phyloP scores from a whole-genome alignment of 2,888 invertebrate species.

The Drosophila paramelanica region DNA sequence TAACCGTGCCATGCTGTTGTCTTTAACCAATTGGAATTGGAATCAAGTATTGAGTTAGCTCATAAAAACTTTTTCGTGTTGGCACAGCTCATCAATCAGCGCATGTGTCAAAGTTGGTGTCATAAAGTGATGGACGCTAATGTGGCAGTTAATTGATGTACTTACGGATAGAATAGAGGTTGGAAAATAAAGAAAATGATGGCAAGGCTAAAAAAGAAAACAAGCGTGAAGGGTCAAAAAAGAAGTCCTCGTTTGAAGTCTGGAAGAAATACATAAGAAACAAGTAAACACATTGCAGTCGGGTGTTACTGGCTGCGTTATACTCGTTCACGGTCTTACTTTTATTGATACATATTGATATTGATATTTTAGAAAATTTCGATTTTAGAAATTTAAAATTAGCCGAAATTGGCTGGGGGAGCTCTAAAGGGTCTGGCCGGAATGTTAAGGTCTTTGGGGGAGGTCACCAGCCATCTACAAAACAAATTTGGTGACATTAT shows the following conservation, averaged over 20 bases:
- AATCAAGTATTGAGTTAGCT: neutral
- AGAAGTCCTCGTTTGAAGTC: neutral
- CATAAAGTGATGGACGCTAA: constrained; percentile 1
- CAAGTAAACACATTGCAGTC: no score
- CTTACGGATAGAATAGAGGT: neutral
- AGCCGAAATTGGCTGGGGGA: no score
- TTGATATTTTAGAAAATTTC: no score
- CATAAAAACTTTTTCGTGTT: neutral
- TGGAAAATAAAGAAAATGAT: neutral
- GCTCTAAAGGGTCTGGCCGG: no score
- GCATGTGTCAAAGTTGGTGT: constrained; percentile 33
- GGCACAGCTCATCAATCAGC: constrained; percentile 57
- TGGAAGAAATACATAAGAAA: neutral
- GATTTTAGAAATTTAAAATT: no score
- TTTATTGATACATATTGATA: no score
- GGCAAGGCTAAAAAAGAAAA: neutral
- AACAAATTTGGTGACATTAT: no score
- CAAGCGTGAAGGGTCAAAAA: neutral
- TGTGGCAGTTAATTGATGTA: constrained; percentile 6
- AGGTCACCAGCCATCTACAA: no score
- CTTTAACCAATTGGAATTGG: neutral
- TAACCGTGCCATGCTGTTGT: constrained; percentile 27
- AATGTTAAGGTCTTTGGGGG: no score
- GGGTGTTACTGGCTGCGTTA: no score
- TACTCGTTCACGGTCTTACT: no score